Conservation (phyloP, 1,140 invertebrate species). For the Drosophila erecta region DNA sequence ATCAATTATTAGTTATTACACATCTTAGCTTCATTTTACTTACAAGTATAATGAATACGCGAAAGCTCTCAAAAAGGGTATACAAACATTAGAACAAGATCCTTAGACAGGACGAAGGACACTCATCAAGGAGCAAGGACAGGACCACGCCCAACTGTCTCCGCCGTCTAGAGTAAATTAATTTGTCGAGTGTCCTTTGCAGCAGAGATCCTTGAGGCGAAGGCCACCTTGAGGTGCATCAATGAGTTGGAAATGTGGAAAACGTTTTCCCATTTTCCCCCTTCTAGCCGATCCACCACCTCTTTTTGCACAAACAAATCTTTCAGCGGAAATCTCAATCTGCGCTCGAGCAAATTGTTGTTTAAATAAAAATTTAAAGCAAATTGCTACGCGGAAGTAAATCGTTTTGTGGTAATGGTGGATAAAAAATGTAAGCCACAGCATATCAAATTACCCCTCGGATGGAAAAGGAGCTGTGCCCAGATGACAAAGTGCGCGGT, state of each 20-base stretch:
- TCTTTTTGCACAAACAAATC: conserved; percentile 6
- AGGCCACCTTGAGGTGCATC: conserved; percentile 38
- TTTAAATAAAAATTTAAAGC: conserved; percentile 74
- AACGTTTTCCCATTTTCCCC: neutral
- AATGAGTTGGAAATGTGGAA: conserved; percentile 15
- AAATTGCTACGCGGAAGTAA: conserved; percentile 69
- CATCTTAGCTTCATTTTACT: neutral
- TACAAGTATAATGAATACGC: neutral
- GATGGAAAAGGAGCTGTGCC: conserved; percentile 11
- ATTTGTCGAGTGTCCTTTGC: conserved; percentile 70
- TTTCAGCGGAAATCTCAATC: conserved; percentile 55
- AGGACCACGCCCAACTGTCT: conserved; percentile 61
- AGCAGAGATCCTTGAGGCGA: conserved; percentile 48
- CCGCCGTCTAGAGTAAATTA: conserved; percentile 67
- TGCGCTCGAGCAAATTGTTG: conserved; percentile 66
- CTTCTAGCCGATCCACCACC: neutral
- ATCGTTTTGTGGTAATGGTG: conserved; percentile 72
- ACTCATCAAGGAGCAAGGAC: conserved; percentile 32
- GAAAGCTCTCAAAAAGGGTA: neutral
- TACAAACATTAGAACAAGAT: neutral
- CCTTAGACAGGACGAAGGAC: conserved; percentile 11
- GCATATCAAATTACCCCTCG: conserved; percentile 74
- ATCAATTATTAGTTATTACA: neutral
- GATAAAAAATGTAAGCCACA: conserved; percentile 77
- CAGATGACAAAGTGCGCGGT: conserved; percentile 73